phyloP scores from a whole-genome alignment of 30 jellyfish, hydroid and myxozoan genomes.

The Cassiopea xamachana region DNA sequence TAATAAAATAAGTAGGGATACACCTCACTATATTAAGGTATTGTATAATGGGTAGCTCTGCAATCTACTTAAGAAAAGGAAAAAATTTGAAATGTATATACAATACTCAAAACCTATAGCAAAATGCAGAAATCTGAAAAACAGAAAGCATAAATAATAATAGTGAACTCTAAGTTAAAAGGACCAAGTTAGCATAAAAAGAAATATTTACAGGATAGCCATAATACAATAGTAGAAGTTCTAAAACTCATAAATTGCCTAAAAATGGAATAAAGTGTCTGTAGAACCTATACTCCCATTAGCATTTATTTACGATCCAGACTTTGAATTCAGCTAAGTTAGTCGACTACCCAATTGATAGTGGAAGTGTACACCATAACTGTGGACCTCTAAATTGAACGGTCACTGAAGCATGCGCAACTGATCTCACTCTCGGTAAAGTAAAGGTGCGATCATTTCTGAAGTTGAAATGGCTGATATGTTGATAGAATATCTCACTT shows the following conservation, averaged over 20 bases:
- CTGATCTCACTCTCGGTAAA: conserved; percentile 2
- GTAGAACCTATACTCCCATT: not conserved
- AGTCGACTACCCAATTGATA: not conserved
- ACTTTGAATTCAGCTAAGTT: not conserved
- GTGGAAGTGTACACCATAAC: not conserved
- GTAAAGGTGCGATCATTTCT: not conserved
- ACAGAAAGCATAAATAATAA: no score
- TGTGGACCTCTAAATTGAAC: not conserved
- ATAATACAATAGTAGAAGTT: not conserved
- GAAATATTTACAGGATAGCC: not conserved
- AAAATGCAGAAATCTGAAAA: no score
- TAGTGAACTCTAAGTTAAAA: no score
- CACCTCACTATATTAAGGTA: no score
- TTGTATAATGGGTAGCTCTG: no score
- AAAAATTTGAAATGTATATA: no score
- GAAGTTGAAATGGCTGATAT: not conserved
- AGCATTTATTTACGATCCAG: not conserved
- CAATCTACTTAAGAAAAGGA: no score
- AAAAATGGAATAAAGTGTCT: not conserved
- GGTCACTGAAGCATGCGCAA: not conserved
- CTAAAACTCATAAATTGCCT: not conserved
- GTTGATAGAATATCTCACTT: not conserved
- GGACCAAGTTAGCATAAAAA: not conserved
- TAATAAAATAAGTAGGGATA: no score
- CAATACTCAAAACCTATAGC: no score